A percentile compares a stretch with the other conserved stretches of the same genome.
phyloP scores from a whole-genome alignment of 1,140 invertebrate species.

The Druon quercuslanigerum region DNA sequence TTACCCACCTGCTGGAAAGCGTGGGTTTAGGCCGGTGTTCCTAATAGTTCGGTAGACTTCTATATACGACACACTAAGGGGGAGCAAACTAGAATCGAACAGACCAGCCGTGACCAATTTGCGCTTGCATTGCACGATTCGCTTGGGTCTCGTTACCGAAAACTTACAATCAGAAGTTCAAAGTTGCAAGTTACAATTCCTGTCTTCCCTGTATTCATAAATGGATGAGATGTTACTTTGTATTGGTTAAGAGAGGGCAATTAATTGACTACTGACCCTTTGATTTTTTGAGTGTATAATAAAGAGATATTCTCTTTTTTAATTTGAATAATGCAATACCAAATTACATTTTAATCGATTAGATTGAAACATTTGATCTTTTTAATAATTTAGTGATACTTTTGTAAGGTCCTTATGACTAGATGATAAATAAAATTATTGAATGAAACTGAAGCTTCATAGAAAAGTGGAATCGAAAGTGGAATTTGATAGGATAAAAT shows the following conservation, averaged over 20 bases:
- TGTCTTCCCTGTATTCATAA: neutral
- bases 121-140: conserved; percentile 63
- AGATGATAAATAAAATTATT: neutral
- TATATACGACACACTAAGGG: conserved; percentile 52
- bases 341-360: too few species aligned
- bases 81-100: conserved; percentile 63
- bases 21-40: conserved; percentile 51
- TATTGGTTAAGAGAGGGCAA: neutral
- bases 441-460: neutral
- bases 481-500: neutral
- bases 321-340: too few species aligned
- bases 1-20: conserved; percentile 54
- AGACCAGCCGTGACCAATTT: conserved; percentile 75
- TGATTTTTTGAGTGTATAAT: too few species aligned
- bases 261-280: neutral
- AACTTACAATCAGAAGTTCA: conserved; percentile 27
- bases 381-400: too few species aligned
- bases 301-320: too few species aligned
- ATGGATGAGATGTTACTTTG: neutral
- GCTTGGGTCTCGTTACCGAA: conserved; percentile 36
- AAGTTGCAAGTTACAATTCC: conserved; percentile 3
- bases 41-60: conserved; percentile 60
- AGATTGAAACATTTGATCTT: too few species aligned
- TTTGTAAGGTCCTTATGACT: too few species aligned
- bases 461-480: neutral